phyloP scores from a whole-genome alignment of 2,888 invertebrate species.

The Trichogramma dendrolimi region DNA sequence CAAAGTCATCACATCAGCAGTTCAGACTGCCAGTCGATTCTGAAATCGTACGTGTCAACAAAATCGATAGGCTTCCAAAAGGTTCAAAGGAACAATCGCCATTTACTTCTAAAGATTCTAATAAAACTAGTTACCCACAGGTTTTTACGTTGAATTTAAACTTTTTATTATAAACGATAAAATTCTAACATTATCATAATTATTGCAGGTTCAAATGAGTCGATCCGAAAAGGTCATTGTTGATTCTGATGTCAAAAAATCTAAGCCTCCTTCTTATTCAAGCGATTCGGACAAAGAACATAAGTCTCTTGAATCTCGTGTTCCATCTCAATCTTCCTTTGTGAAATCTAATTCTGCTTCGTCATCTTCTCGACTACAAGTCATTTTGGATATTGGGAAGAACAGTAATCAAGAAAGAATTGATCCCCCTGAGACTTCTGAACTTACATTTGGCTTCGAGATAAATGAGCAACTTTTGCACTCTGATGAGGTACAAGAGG shows the following conservation, averaged over 20 bases:
- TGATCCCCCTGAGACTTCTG: slow-evolving; percentile 42
- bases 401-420: too few species aligned
- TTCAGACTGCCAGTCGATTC: slow-evolving; percentile 16
- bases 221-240: slow-evolving; percentile 26
- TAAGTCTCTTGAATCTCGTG: slow-evolving; percentile 12
- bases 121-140: slow-evolving; percentile 25
- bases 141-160: slow-evolving; percentile 5
- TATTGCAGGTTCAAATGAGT: slow-evolving; percentile 7
- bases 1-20: slow-evolving; percentile 23
- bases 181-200: background rate
- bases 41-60: slow-evolving; percentile 23
- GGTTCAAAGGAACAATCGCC: slow-evolving; percentile 35
- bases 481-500: slow-evolving; percentile 44
- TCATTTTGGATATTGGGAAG: too few species aligned
- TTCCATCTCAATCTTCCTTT: too few species aligned
- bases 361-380: too few species aligned
- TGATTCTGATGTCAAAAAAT: slow-evolving; percentile 34
- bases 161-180: background rate
- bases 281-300: slow-evolving; percentile 24
- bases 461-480: slow-evolving; percentile 69
- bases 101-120: slow-evolving; percentile 19
- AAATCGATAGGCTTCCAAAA: slow-evolving; percentile 34
- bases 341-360: too few species aligned
- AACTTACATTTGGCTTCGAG: slow-evolving; percentile 78
- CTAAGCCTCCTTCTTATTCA: slow-evolving; percentile 29